Percentiles rank a stretch among this genome's conserved stretches.
Conservation (phyloP, 2,113 vertebrate species). For the Tragelaphus buxtoni region DNA sequence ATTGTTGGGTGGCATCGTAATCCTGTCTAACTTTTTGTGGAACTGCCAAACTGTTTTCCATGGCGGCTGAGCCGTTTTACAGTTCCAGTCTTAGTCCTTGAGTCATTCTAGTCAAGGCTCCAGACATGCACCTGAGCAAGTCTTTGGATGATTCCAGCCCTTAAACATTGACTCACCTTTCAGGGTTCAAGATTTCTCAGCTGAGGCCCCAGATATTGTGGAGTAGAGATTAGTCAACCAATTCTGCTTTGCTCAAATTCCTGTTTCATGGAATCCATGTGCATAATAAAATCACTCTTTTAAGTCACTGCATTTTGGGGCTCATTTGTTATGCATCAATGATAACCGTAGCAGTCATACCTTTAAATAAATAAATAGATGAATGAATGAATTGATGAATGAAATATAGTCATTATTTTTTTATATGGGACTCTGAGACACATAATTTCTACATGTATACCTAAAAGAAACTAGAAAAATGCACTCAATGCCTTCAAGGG, state of each 20-base stretch:
- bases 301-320: not conserved
- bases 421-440: not conserved
- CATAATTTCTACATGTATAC: not conserved
- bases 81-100: not conserved
- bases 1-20: not conserved
- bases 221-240: not conserved
- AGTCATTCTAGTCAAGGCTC: not conserved
- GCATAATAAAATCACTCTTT: not conserved
- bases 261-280: not conserved
- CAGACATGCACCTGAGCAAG: not conserved
- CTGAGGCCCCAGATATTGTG: not conserved
- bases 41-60: not conserved
- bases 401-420: not conserved
- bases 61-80: not conserved
- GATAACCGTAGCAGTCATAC: not conserved
- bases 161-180: not conserved
- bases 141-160: not conserved
- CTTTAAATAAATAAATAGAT: not conserved
- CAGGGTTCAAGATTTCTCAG: not conserved
- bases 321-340: not conserved
- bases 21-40: not conserved
- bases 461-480: not conserved
- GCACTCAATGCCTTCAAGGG: not conserved
- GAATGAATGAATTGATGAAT: not conserved
- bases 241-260: not conserved